Base-by-base conservation (phyloP, 2,888 invertebrate species). In the Cheilosia impressa region DNA sequence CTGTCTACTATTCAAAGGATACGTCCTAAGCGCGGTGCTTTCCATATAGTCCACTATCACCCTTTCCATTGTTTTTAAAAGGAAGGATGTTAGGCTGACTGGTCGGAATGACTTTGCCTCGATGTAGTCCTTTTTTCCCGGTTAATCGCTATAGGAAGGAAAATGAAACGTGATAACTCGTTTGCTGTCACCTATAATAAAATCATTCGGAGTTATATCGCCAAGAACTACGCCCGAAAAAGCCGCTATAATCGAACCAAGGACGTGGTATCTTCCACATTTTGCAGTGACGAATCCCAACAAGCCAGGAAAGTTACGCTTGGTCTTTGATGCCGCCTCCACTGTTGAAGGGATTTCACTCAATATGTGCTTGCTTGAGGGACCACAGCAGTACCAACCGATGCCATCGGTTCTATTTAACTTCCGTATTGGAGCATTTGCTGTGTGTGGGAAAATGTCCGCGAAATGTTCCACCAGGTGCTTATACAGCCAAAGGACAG, bases 191-290 rank as follows among this genome's bases (percentile, higher is more conserved):
- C 65, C 22, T 52, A 65, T 24, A 15, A 22, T 4, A 15, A 22
- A 6, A 65, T 65, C 15, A 34, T 34, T 2, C 9, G 34, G 7
- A 34, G 9, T 10, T 34, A 9, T 10, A 34, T 10, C 34, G 3
- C 47, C 17, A 83, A 78, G 22, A 24, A 69, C 7, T 87, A 87
- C 41, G 76, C 82, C 22, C 66, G 77, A n/a, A 87, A 77, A 87
- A 58, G 68, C 65, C 31, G 13, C 52, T 41, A 53, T 41, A n/a
- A 50, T 22, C 4, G 53, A 65, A 15, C 38, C 69, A 15, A 87
- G 72, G 50, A 87, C 73, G 4, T 89, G 89, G 89, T 89, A 89
- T 65, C 50, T 89, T 5, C 89, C 89, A 7, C 88, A 89, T 63
- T 89, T 78, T 24, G 73, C 58, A 3, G 77, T 77, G 2, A 34